These are phyloP conservation scores for Andrena bucephala DNA, from an alignment of 2,888 invertebrate species.

Conservation along the genomic window DNA sequence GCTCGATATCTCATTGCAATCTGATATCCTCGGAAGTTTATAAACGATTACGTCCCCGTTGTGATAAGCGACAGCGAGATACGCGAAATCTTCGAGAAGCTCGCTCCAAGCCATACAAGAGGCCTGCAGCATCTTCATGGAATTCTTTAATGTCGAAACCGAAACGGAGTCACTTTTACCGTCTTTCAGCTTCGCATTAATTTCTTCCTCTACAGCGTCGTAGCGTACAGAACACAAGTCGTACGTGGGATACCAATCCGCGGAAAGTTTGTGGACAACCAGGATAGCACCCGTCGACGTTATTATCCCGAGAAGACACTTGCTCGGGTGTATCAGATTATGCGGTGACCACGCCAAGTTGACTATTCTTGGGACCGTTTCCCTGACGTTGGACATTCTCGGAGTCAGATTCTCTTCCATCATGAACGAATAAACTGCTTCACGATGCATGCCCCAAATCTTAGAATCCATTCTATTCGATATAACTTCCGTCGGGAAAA, in stretches of 20 bases:
- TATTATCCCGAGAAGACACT: conserved; percentile 78
- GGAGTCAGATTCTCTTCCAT: conserved; percentile 78
- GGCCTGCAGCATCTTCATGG: conserved; percentile 72
- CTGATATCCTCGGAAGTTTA: conserved; percentile 70
- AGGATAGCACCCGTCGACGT: conserved; percentile 79
- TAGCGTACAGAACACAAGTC: conserved; percentile 73
- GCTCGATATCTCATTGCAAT: conserved; percentile 41
- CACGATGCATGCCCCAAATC: conserved; percentile 72
- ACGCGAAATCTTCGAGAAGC: conserved; percentile 74
- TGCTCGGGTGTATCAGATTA: conserved; percentile 73
- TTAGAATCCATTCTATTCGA: conserved; percentile 57
- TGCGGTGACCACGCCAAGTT: conserved; percentile 79
- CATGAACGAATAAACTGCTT: conserved; percentile 77
- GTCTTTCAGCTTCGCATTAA: conserved; percentile 35
- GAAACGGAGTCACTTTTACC: conserved; percentile 18
- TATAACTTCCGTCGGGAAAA: conserved; percentile 72
- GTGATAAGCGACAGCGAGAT: conserved; percentile 75
- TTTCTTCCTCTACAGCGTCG: conserved; percentile 63
- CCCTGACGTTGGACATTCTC: conserved; percentile 69
- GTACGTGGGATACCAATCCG: conserved; percentile 77
- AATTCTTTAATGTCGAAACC: conserved; percentile 43
- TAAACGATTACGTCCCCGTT: conserved; percentile 79
- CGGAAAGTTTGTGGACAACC: conserved; percentile 72
- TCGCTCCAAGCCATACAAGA: conserved; percentile 80
- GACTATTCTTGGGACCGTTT: conserved; percentile 71